Evolutionary conservation across 2,113 vertebrate genomes (phyloP).

Genomic region (Petroica traversi): DNA sequence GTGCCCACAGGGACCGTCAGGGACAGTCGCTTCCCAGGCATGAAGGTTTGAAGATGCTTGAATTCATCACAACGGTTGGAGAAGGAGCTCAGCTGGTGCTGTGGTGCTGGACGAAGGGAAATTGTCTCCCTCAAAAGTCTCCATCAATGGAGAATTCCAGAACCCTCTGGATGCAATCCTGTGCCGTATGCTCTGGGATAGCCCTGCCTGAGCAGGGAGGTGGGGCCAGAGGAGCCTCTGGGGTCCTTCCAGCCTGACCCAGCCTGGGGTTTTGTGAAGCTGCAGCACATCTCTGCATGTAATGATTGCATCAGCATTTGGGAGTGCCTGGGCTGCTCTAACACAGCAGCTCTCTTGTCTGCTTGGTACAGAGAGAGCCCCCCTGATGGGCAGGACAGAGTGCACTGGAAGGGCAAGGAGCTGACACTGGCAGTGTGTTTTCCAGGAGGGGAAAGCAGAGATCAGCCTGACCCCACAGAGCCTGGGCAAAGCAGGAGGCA

Average conservation of each 20-base stretch:
- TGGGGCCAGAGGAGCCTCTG: neutral
- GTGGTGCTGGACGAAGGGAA: neutral
- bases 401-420: neutral
- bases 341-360: neutral
- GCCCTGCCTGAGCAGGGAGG: too few species aligned
- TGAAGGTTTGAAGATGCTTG: neutral
- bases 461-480: neutral
- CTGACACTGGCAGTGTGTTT: fast-evolving
- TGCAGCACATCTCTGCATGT: fast-evolving
- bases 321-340: neutral
- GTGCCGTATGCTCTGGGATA: neutral
- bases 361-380: neutral
- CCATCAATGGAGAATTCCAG: neutral
- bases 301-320: fast-evolving
- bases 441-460: neutral
- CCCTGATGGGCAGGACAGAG: neutral
- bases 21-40: neutral
- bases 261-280: neutral
- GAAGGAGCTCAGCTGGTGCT: neutral
- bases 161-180: neutral
- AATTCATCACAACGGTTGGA: fast-evolving
- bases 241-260: neutral
- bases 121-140: neutral
- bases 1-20: neutral
- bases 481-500: neutral